phyloP scores from a whole-genome alignment of 1,140 invertebrate species.

The Drosophila orosa region DNA sequence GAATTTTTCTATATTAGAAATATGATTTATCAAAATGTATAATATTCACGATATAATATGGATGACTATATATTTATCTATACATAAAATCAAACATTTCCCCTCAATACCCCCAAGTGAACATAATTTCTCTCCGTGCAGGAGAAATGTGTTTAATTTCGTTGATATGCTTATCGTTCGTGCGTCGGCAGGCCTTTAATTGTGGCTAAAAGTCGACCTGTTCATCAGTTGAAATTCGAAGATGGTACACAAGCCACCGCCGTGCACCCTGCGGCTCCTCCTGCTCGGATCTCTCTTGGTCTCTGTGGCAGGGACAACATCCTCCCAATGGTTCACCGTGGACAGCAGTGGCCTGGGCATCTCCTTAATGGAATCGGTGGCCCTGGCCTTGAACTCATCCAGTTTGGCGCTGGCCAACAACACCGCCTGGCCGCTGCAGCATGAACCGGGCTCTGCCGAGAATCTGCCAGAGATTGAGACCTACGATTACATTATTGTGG shows the following conservation, averaged over 20 bases:
- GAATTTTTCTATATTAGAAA: neutral
- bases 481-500: slow-evolving; percentile 87
- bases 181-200: slow-evolving; percentile 13
- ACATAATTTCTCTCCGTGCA: neutral
- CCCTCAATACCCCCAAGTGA: neutral
- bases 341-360: slow-evolving; percentile 79
- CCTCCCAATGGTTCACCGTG: slow-evolving; percentile 10
- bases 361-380: slow-evolving; percentile 85
- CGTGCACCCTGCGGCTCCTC: neutral
- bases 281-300: neutral
- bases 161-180: slow-evolving; percentile 28
- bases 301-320: neutral
- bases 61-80: neutral
- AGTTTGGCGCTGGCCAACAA: slow-evolving; percentile 85
- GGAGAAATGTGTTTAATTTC: slow-evolving; percentile 9
- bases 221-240: slow-evolving; percentile 15
- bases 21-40: neutral
- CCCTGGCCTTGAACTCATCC: slow-evolving; percentile 85
- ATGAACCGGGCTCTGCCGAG: slow-evolving; percentile 80
- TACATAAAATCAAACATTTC: neutral
- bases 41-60: neutral
- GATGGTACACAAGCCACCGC: slow-evolving; percentile 17
- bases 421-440: slow-evolving; percentile 85
- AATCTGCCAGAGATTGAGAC: slow-evolving; percentile 28
- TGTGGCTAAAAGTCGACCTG: slow-evolving; percentile 14